phyloP scores from a whole-genome alignment of 2,888 invertebrate species.

The Cantharis flavilabris region DNA sequence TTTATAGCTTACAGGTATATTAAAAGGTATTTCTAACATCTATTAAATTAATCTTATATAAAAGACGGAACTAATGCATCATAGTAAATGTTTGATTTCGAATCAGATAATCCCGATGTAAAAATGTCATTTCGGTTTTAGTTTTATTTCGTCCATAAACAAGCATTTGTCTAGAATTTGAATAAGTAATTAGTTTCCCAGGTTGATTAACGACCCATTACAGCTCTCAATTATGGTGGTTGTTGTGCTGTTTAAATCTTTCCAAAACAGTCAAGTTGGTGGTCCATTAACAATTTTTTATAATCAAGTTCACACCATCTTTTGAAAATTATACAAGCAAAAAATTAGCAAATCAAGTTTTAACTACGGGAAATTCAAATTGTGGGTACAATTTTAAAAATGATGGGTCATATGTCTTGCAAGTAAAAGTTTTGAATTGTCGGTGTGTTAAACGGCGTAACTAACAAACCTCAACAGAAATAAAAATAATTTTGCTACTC shows the following conservation, averaged over 20 bases:
- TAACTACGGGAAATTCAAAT: neutral
- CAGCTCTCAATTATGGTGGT: neutral
- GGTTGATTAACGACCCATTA: constrained; percentile 3
- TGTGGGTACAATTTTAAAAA: neutral
- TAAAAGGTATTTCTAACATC: neutral
- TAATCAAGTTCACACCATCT: neutral
- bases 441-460: constrained; percentile 40
- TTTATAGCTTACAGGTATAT: neutral
- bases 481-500: constrained; percentile 49
- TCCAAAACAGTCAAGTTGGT: neutral
- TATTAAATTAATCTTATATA: neutral
- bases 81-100: neutral
- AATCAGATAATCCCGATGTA: constrained; percentile 13
- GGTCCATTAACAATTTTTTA: neutral
- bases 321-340: neutral
- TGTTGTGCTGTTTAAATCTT: neutral
- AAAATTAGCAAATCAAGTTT: neutral
- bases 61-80: neutral
- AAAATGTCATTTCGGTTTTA: constrained; percentile 4
- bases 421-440: constrained; percentile 18
- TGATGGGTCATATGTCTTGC: neutral
- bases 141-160: constrained; percentile 13
- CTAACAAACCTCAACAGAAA: constrained; percentile 45
- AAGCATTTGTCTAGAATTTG: constrained; percentile 6
- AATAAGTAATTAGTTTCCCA: constrained; percentile 8